A percentile compares a stretch with the other conserved stretches of the same genome.
phyloP scores from a whole-genome alignment of 2,797 vertebrate genomes.

The Margarornis squamiger region DNA sequence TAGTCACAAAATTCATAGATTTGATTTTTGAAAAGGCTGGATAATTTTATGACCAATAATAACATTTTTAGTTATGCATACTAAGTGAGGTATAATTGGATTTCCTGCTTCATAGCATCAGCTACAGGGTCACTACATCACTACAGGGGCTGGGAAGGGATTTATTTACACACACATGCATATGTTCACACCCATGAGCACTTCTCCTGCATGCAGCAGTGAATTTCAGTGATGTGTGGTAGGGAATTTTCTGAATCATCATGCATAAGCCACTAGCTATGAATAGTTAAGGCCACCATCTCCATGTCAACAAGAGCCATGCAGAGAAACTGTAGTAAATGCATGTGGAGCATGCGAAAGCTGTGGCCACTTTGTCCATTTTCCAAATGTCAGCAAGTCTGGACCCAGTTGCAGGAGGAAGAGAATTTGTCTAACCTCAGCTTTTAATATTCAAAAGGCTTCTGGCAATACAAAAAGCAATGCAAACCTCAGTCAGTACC shows the following conservation, averaged over 20 bases:
- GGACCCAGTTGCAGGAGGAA: background rate
- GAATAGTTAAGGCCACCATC: background rate
- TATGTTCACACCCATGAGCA: background rate
- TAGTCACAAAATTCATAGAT: background rate
- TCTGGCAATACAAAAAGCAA: background rate
- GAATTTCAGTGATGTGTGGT: background rate
- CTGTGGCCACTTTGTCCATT: background rate
- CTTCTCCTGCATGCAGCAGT: background rate
- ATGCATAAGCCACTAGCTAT: background rate
- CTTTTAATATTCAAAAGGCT: background rate
- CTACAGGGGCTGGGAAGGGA: background rate
- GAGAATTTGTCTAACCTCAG: background rate
- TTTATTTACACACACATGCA: fast-evolving
- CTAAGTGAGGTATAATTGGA: conserved; percentile 15
- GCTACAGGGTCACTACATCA: background rate
- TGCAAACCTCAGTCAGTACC: background rate
- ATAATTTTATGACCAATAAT: conserved; percentile 52
- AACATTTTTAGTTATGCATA: conserved; percentile 27
- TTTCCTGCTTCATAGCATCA: conserved; percentile 11
- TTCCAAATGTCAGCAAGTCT: background rate
- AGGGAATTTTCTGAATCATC: background rate
- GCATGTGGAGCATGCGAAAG: background rate
- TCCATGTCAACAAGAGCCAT: background rate
- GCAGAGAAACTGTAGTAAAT: background rate
- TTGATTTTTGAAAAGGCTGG: conserved; percentile 8